phyloP scores from a whole-genome alignment of 2,113 vertebrate genomes.

The Amia ocellicauda region DNA sequence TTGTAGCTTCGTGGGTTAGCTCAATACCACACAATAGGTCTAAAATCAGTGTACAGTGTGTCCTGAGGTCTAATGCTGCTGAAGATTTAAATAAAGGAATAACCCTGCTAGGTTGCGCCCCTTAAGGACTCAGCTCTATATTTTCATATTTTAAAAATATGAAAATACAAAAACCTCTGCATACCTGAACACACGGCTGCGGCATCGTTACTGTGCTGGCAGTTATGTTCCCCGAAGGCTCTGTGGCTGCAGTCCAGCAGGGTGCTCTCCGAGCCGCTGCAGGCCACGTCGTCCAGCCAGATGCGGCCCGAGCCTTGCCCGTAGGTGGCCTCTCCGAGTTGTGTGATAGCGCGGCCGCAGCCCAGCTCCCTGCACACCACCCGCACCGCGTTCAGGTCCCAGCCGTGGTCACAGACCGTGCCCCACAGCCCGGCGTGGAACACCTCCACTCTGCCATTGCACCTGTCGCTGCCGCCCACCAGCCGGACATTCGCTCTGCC shows the following conservation, averaged over 20 bases:
- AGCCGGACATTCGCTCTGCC: not conserved
- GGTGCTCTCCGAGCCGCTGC: not conserved
- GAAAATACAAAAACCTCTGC: too few relatives aligned
- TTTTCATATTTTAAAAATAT: too few relatives aligned
- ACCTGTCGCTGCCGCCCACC: not conserved
- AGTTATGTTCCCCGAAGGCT: not conserved
- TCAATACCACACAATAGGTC: too few relatives aligned
- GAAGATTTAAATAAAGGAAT: too few relatives aligned
- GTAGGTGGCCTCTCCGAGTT: not conserved
- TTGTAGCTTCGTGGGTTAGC: too few relatives aligned
- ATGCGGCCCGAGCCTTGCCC: not conserved
- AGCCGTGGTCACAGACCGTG: slow-evolving; percentile 9
- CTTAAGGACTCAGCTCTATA: too few relatives aligned
- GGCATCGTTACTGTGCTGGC: not conserved
- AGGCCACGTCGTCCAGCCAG: slow-evolving; percentile 11
- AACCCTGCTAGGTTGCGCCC: too few relatives aligned
- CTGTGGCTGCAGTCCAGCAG: not conserved
- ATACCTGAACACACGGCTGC: slow-evolving; percentile 7
- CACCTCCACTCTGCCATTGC: slow-evolving; percentile 11
- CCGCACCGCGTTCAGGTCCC: not conserved
- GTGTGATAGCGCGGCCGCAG: not conserved
- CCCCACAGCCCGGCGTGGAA: not conserved
- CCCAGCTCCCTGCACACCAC: slow-evolving; percentile 18
- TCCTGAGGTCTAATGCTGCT: too few relatives aligned
- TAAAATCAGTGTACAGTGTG: too few relatives aligned